Evolutionary conservation across 2,888 invertebrate species (phyloP).

Genomic region (Zaprionus obscuricornis): DNA sequence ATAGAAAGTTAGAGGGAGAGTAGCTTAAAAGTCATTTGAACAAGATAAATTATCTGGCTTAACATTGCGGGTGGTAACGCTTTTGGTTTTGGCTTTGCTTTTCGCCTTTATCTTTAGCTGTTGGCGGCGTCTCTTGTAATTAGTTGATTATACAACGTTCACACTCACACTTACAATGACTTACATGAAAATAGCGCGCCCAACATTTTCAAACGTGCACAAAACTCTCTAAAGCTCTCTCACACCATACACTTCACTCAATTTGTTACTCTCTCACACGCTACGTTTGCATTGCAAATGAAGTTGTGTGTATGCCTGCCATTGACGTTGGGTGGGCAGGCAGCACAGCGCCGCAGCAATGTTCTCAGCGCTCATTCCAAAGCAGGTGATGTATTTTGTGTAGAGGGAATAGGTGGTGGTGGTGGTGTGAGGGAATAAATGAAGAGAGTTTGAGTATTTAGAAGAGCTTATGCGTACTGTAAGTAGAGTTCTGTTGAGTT

Average conservation of each 20-base stretch:
- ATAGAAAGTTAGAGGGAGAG: conserved; percentile 3
- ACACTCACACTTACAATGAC: too few relatives aligned
- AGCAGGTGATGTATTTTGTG: too few relatives aligned
- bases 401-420: too few relatives aligned
- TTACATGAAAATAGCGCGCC: too few relatives aligned
- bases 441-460: too few relatives aligned
- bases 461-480: too few relatives aligned
- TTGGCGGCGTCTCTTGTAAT: conserved; percentile 61
- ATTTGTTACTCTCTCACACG: conserved; percentile 25
- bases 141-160: conserved; percentile 77
- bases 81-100: conserved; percentile 4
- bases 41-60: conserved; percentile 52
- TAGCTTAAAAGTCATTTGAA: conserved; percentile 58
- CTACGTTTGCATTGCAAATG: conserved; percentile 72
- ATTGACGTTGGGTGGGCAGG: conserved; percentile 36
- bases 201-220: too few relatives aligned
- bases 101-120: too few relatives aligned
- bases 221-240: conserved; percentile 5
- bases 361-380: too few relatives aligned
- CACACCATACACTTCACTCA: conserved; percentile 16
- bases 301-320: too few relatives aligned
- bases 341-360: too few relatives aligned
- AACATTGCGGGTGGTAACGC: conserved; percentile 19
- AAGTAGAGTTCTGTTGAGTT: conserved; percentile 13
- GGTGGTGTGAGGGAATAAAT: too few relatives aligned